A percentile compares a stretch with the other conserved stretches of the same genome.
Evolutionary conservation across 2,888 invertebrate species (phyloP).

Genomic region (Scotopteryx bipunctaria): DNA sequence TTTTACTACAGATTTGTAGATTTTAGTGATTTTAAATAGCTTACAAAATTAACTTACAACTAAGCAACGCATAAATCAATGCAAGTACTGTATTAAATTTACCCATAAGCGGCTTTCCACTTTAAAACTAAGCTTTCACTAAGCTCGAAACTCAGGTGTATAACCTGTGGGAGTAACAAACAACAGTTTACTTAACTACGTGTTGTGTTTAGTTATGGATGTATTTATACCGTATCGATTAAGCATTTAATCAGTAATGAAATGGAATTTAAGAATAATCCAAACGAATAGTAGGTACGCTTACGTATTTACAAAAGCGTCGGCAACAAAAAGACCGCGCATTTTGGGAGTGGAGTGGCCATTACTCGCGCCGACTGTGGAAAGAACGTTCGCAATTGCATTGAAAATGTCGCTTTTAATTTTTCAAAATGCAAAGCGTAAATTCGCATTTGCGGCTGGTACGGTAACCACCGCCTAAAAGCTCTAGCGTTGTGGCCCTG

Average conservation of each 20-base stretch:
- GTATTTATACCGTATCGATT: background rate
- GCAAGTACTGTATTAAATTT: background rate
- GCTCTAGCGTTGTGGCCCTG: constrained; percentile 65
- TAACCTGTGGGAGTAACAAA: constrained; percentile 10
- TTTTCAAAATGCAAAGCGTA: constrained; percentile 79
- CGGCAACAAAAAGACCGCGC: constrained; percentile 64
- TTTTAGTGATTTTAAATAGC: background rate
- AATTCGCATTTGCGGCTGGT: constrained; percentile 74
- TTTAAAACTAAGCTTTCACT: constrained; percentile 12
- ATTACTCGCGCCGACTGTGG: constrained; percentile 73
- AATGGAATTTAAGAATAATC: constrained; percentile 49
- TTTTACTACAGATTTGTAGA: background rate
- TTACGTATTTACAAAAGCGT: constrained; percentile 71
- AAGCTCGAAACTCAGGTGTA: constrained; percentile 15
- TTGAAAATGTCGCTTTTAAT: constrained; percentile 80
- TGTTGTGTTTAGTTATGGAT: constrained; percentile 4
- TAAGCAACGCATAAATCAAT: background rate
- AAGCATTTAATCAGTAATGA: constrained; percentile 40
- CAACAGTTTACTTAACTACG: constrained; percentile 22
- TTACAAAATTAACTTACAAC: background rate
- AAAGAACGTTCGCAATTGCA: constrained; percentile 76
- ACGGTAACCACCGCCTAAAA: constrained; percentile 78
- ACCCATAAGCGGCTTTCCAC: constrained; percentile 14
- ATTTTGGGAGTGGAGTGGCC: constrained; percentile 78
- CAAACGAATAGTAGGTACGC: constrained; percentile 61